Evolutionary conservation across 2,113 vertebrate genomes (phyloP), one percentile per base, ranked within the genome.

Genomic region (Maccullochella peelii): DNA sequence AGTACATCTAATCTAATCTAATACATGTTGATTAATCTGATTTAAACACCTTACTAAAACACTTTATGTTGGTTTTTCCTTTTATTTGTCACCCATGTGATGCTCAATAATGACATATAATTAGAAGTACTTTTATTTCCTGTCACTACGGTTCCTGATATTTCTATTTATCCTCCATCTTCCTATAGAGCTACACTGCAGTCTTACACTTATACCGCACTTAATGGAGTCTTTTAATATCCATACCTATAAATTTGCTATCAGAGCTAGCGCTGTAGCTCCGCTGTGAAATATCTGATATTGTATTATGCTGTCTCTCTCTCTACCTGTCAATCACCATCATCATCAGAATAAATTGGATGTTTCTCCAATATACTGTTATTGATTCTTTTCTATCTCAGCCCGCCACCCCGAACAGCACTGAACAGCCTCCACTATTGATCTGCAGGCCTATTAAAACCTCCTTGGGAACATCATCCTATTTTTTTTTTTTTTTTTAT

Each of bases 271-370:
- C 47, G 8, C 3, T 21, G 76, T 25, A 47, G n/a, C 58, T 47
- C 21, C 25, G 58, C 47, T 78, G 47, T 63, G 52, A 82, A 55
- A 50, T 27, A 65, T 42, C 40, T 65, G 58, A 44, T 58, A 21
- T 80, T 59, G 38, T 66, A 58, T 67, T 58, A 38, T 14, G 36
- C 25, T 16, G n/a, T n/a, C 44, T 68, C 25, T 23, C 67, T 49
- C 63, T 49, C 61, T 27, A 42, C 95, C 97, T 96, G 96, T 96
- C 96, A 97, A 95, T 97, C 97, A 96, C 96, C 96, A 94, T 96
- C 96, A 96, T 96, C 96, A 96, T 97, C 97, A 97, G 97, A 97
- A 97, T 97, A 97, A 97, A 98, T 97, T 96, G 97, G 98, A 97
- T 95, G 96, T 97, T 97, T 98, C 96, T 97, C 97, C 97, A 94